Evolutionary conservation across 2,113 vertebrate species (phyloP), one percentile per base, ranked within the genome.

Genomic region (Phoenicopterus ruber): DNA sequence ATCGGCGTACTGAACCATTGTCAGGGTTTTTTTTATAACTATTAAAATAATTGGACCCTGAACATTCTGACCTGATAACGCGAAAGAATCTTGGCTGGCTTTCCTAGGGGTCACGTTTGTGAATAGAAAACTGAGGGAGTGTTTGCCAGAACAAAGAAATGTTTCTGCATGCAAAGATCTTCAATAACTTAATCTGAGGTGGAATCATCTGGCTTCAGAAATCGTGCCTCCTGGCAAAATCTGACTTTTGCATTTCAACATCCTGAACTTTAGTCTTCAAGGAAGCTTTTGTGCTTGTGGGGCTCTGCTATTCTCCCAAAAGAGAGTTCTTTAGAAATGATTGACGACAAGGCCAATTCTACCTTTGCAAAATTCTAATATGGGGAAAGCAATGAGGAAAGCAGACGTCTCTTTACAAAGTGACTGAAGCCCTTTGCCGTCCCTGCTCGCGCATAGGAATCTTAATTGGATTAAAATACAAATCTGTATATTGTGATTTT

Each of bases 401-500:
- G 83, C 80, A 74, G 82, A 42, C 8, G 3, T 31, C 36, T 26
- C 78, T 40, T 71, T 9, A 40, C 91, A 88, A 71, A 91, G 49
- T 20, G 70, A 65, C 71, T 50, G 6, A 50, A 50, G 58, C 79
- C 79, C 40, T 70, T 66, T 61, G 67, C 91, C 0, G 0, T 82
- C 34, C 79, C 88, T 19, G 4, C 85, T 90, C 13, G 3, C 9
- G 6, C 10, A 3, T 19, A 93, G 86, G 93, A 94, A 83, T 93
- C 95, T 92, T 97, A 97, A 97, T 96, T 96, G 96, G 97, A 97
- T 97, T 97, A 97, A 97, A 97, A 96, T 81, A 82, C 86, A 90
- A 94, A 73, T 94, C 86, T 88, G 72, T 72, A 87, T 59, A 90
- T 93, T 91, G 96, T 90, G 96, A 79, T 97, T 97, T 97, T 95